A percentile compares a stretch with the other conserved stretches of the same genome.
Conservation (phyloP, 2,113 vertebrate genomes). For the Anolis sagrei region DNA sequence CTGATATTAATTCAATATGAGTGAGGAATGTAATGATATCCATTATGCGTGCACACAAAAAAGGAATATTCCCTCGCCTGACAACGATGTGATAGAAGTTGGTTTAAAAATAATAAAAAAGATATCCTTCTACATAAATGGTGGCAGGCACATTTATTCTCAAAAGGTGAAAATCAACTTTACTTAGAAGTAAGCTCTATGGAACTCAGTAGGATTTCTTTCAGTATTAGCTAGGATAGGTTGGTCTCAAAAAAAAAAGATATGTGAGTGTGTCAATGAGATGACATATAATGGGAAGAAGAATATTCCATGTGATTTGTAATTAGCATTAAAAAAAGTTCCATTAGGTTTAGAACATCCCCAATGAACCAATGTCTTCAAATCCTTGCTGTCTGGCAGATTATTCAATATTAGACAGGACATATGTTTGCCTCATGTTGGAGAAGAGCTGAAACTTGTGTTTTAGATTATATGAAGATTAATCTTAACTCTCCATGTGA, state of each 20-base stretch:
- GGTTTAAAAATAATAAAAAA: too few species aligned
- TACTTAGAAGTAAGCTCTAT: not conserved
- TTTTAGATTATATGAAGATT: slow-evolving; percentile 22
- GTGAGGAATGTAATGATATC: not conserved
- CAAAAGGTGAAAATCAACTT: too few species aligned
- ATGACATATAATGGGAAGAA: not conserved
- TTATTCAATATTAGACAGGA: slow-evolving; percentile 5
- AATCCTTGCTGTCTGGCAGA: slow-evolving; percentile 17
- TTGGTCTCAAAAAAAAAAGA: not conserved
- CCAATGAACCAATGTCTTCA: not conserved
- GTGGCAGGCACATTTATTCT: not conserved
- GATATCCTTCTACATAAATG: not conserved
- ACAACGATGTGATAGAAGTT: not conserved
- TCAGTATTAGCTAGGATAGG: not conserved
- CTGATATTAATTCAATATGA: not conserved
- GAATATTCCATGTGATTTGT: slow-evolving; percentile 22
- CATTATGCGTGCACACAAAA: not conserved
- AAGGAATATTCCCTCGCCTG: not conserved
- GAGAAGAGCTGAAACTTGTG: not conserved
- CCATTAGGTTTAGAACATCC: slow-evolving; percentile 11
- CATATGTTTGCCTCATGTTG: slow-evolving; percentile 9
- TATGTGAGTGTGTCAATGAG: slow-evolving; percentile 7
- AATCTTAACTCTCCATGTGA: slow-evolving; percentile 41
- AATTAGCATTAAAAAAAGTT: slow-evolving; percentile 19
- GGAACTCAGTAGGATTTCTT: not conserved